These are phyloP conservation scores for Hemithea aestivaria DNA, from an alignment of 2,888 invertebrate genomes.

Conservation along the genomic window DNA sequence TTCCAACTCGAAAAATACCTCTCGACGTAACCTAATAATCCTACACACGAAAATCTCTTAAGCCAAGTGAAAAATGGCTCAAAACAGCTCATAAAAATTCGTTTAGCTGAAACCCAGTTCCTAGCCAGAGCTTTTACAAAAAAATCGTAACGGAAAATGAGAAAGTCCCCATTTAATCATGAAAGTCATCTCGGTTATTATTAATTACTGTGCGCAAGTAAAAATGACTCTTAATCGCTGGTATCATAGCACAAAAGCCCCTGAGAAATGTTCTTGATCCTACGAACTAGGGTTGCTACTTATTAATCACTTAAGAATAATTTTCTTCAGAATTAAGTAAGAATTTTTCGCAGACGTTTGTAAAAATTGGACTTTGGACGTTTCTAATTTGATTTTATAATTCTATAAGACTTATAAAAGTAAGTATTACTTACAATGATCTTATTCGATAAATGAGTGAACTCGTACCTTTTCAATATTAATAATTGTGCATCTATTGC, in stretches of 20 bases:
- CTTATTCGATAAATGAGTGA: too few relatives aligned
- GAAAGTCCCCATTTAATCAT: constrained; percentile 32
- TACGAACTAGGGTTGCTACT: constrained; percentile 21
- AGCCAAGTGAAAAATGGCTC: not conserved
- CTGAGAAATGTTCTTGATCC: constrained; percentile 43
- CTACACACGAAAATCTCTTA: constrained; percentile 1
- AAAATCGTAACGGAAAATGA: constrained; percentile 30
- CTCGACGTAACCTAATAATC: too few relatives aligned
- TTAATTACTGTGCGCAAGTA: constrained; percentile 37
- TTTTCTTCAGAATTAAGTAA: too few relatives aligned
- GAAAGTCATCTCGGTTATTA: constrained; percentile 32
- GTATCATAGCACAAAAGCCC: constrained; percentile 50
- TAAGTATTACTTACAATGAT: too few relatives aligned
- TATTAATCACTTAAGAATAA: too few relatives aligned
- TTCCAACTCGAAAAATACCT: too few relatives aligned
- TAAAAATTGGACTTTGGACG: too few relatives aligned
- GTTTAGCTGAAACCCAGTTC: constrained; percentile 8
- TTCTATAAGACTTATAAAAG: too few relatives aligned
- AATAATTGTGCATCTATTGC: too few relatives aligned
- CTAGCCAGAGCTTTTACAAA: constrained; percentile 26
- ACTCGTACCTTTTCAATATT: too few relatives aligned
- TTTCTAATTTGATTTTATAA: too few relatives aligned
- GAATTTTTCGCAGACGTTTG: too few relatives aligned
- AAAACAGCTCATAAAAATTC: constrained; percentile 1
- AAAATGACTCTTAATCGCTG: constrained; percentile 55